These are phyloP conservation scores for Rattus norvegicus DNA, from an alignment of 2,113 vertebrate genomes.

Conservation along the genomic window GRCr8 NC_086020.1:46283501-46284000, in stretches of 20 bases:
- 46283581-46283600: slow-evolving; percentile 91
- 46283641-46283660: background rate
- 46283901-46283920: background rate
- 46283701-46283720: background rate
- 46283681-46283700: background rate
- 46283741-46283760: background rate
- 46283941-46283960: background rate
- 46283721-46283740: background rate
- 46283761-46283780: background rate
- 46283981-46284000: background rate
- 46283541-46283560: slow-evolving; percentile 1
- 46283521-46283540: slow-evolving; percentile 18
- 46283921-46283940: background rate
- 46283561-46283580: slow-evolving; percentile 98
- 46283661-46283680: background rate
- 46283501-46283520: background rate
- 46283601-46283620: slow-evolving; percentile 93
- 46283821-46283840: background rate
- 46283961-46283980: background rate
- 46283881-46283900: background rate
- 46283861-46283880: background rate
- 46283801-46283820: background rate
- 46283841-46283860: background rate
- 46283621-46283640: slow-evolving; percentile 90
- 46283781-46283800: background rate